Percentiles rank a stretch among this genome's conserved stretches.
Conservation (phyloP, 1,140 invertebrate genomes). For the Phymorhynchus buccinoides region DNA sequence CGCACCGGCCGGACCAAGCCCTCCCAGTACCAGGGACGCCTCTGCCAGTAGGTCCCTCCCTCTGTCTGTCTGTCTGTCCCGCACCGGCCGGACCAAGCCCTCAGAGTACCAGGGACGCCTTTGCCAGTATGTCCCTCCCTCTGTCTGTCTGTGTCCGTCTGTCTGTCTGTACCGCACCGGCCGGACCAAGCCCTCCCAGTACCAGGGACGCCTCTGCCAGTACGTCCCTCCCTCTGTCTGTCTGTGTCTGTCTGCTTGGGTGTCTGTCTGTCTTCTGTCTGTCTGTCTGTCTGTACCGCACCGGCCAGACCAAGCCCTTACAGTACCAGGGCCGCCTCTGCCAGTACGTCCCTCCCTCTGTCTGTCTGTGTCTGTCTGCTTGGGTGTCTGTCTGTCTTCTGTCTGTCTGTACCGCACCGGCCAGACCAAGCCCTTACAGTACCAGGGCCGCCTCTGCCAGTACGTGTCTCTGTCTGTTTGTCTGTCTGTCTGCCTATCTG, state of each 20-base stretch:
- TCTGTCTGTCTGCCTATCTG: neutral
- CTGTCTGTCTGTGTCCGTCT: too few relatives aligned
- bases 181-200: slow-evolving; percentile 4
- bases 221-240: neutral
- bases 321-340: neutral
- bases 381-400: too few relatives aligned
- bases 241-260: too few relatives aligned
- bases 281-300: too few relatives aligned
- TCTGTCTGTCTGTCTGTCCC: neutral
- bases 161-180: slow-evolving; percentile 31
- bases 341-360: too few relatives aligned
- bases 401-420: too few relatives aligned
- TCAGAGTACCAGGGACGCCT: neutral
- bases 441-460: neutral
- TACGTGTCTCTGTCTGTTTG: neutral
- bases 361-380: too few relatives aligned
- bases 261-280: too few relatives aligned
- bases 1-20: slow-evolving; percentile 4
- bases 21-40: neutral
- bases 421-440: too few relatives aligned
- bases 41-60: neutral
- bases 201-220: slow-evolving; percentile 28
- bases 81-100: too few relatives aligned
- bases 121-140: too few relatives aligned
- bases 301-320: too few relatives aligned